Evolutionary conservation across 2,113 vertebrate species (phyloP).

Genomic region (Platycercus adscitus): DNA sequence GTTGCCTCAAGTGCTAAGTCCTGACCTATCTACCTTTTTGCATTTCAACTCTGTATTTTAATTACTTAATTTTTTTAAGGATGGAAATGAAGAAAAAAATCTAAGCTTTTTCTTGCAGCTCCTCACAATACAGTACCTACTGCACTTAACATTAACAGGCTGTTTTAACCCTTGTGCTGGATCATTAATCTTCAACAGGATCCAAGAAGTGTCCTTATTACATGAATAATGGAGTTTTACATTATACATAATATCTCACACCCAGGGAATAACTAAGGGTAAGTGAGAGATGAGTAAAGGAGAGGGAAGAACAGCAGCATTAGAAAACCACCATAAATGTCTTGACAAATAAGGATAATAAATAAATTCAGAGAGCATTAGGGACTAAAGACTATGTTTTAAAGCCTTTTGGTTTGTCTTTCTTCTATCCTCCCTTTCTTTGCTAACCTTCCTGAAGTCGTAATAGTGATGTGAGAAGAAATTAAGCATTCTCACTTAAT

Average conservation of each 20-base stretch:
- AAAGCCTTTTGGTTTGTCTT: not conserved
- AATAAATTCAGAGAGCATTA: not conserved
- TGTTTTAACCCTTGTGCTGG: not conserved
- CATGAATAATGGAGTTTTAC: not conserved
- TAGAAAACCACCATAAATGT: not conserved
- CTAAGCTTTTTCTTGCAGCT: not conserved
- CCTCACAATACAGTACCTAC: not conserved
- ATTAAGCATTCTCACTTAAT: not conserved
- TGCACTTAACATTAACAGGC: not conserved
- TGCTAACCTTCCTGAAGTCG: not conserved
- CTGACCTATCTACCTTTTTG: not conserved
- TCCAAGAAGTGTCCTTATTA: not conserved
- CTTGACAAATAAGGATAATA: not conserved
- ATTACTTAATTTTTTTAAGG: not conserved
- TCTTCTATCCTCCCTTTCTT: not conserved
- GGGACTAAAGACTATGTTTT: not conserved
- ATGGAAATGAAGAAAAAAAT: not conserved
- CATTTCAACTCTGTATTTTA: not conserved
- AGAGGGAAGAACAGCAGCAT: not conserved
- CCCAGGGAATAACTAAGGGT: not conserved
- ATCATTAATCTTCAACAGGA: not conserved
- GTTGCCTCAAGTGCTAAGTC: fast-evolving
- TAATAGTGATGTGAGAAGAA: not conserved
- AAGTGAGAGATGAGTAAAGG: not conserved
- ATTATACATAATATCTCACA: not conserved